Base-by-base conservation (phyloP, 2,888 invertebrate genomes). In the Noctuana brunneofusca region DNA sequence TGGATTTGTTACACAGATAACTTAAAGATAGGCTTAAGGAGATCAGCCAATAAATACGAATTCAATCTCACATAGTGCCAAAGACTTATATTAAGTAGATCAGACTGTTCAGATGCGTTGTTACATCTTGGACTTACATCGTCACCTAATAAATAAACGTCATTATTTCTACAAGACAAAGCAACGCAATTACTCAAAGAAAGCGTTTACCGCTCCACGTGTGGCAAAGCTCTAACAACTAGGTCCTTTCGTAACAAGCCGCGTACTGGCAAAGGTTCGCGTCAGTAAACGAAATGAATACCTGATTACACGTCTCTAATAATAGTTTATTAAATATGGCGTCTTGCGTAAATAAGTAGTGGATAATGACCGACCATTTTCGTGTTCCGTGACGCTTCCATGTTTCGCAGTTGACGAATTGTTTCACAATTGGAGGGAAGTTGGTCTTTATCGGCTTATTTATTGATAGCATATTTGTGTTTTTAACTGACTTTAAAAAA, bases 191-290 rank as follows among this genome's bases (percentile, higher is more conserved):
- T n/a, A n/a, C n/a, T n/a, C n/a, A n/a, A n/a, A n/a, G n/a, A n/a
- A n/a, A n/a, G 16, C 46, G 22, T 12, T n/a, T 30, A 20, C 14
- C 62, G 64, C 54, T 20, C 22, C 14, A 4, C 30, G 43, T 66
- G 3, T 68, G 68, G 24, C 27, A 58, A 16, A 53, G 46, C 41
- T 24, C 65, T 63, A 49, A 73, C 75, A 75, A 76, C 69, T 68
- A 67, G 66, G 48, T 53, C 66, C 68, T 78, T 71, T 71, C 70
- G 72, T 65, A 76, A 77, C 60, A 66, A 68, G 64, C 65, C 71
- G 70, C 2, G 38, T 2, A 65, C 64, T 58, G 64, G 63, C 64
- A 64, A 59, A 48, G 57, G 56, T 48, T 22, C 52, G 48, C 58
- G 43, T 53, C 58, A 50, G 48, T 50, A 65, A 68, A 50, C 67